A percentile compares a stretch with the other conserved stretches of the same genome.
Evolutionary conservation across 2,888 invertebrate genomes (phyloP).

Genomic region (Apotomis capreana): DNA sequence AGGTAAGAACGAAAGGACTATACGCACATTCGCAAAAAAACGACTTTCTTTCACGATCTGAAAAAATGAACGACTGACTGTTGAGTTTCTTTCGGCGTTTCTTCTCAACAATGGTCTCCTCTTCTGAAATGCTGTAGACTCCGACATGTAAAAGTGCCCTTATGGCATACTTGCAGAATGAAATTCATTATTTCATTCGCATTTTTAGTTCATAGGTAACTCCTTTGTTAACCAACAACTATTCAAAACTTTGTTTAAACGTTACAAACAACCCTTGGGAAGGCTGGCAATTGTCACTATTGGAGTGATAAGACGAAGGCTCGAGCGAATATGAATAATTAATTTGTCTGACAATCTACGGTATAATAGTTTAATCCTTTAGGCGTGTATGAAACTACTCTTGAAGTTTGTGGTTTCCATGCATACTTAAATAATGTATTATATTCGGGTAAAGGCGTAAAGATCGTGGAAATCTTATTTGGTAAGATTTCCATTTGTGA

Average conservation of each 20-base stretch:
- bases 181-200: no score
- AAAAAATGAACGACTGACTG: no score
- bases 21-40: no score
- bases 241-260: not conserved
- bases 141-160: no score
- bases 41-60: no score
- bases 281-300: not conserved
- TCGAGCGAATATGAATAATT: constrained; percentile 22
- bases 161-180: no score
- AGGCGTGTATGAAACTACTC: constrained; percentile 5
- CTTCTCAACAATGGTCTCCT: no score
- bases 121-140: no score
- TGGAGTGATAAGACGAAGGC: not conserved
- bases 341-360: constrained; percentile 21
- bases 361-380: constrained; percentile 24
- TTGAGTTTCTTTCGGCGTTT: no score
- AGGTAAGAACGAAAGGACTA: no score
- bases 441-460: not conserved
- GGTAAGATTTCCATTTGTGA: no score
- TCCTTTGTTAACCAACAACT: not conserved
- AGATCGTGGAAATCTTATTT: not conserved
- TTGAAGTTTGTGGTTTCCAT: constrained; percentile 1
- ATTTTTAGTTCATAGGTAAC: not conserved
- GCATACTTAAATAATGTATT: constrained; percentile 4
- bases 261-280: not conserved